Percentiles rank a stretch among this genome's conserved stretches.
phyloP scores from a whole-genome alignment of 2,113 vertebrate species.

The Oreotrochilus melanogaster region DNA sequence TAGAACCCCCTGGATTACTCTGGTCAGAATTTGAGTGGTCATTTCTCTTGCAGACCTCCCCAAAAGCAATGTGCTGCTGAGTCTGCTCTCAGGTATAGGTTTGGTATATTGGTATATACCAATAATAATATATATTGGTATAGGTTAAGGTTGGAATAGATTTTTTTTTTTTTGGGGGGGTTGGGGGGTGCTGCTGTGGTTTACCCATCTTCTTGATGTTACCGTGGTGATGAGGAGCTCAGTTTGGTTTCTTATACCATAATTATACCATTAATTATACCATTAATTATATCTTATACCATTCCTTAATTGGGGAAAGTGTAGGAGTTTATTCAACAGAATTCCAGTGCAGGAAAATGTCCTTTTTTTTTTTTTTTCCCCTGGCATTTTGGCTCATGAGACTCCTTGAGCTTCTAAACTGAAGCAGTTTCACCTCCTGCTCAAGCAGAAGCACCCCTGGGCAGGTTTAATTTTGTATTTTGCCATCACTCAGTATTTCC shows the following conservation, averaged over 20 bases:
- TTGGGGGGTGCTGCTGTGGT: rapidly evolving
- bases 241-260: not conserved
- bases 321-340: not conserved
- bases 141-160: not conserved
- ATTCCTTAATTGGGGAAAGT: not conserved
- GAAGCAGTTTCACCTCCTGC: not conserved
- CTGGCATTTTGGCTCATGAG: rapidly evolving
- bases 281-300: not conserved
- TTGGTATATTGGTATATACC: too few relatives aligned
- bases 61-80: not conserved
- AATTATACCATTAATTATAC: not conserved
- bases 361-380: too few relatives aligned
- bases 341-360: rapidly evolving
- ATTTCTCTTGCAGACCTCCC: rapidly evolving
- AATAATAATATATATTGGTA: too few relatives aligned
- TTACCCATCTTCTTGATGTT: not conserved
- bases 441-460: rapidly evolving
- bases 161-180: not conserved
- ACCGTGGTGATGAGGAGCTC: too few relatives aligned
- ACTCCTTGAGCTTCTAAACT: rapidly evolving
- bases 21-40: rapidly evolving
- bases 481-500: rapidly evolving
- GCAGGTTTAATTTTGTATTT: rapidly evolving
- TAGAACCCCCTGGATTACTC: not conserved
- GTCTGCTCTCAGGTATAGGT: too few relatives aligned